Base-by-base conservation (phyloP, 2,113 vertebrate species). In the Thryonomys swinderianus region DNA sequence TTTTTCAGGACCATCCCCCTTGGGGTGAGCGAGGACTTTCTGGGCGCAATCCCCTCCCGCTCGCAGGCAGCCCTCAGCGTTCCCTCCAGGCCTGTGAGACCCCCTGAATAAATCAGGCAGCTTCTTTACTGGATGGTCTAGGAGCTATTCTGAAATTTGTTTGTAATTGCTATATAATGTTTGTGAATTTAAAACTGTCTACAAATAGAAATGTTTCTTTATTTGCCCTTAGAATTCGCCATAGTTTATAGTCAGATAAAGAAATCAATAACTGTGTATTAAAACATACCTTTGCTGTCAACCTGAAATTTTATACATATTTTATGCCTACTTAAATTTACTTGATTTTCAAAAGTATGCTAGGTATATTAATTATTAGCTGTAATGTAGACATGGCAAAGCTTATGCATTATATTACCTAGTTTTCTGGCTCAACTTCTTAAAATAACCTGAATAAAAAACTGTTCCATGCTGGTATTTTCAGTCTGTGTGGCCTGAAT, bases 21-120 rank as follows among this genome's bases (percentile, higher is more conserved):
- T 45, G 95, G 96, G 97, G 95, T 95, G 78, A 96, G 95, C 94
- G 91, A 95, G 95, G 96, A 76, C 96, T 95, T 95, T 97, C 61
- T 85, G 59, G 94, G 83, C 95, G 95, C 96, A 97, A 91, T 48
- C 34, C 91, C 62, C 71, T 78, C n/a, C 30, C 51, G 53, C n/a
- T 55, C 67, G 34, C n/a, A 93, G 89, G 59, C 59, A 93, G 96
- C 94, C 96, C 96, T 98, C 96, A 2, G 93, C 96, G 3, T 71
- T 66, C 55, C 51, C 67, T 66, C 88, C 78, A 62, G 95, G 55
- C 74, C 23, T 25, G 51, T 78, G 27, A 30, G 57, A 57, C 5
- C 4, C 57, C 40, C 57, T 27, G 45, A n/a, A 25, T 53, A 13
- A 78, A 94, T 80, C 57, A 61, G 25, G 40, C 32, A 27, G 10